Conservation (phyloP, 2,888 invertebrate species). For the Esperia sulphurella region DNA sequence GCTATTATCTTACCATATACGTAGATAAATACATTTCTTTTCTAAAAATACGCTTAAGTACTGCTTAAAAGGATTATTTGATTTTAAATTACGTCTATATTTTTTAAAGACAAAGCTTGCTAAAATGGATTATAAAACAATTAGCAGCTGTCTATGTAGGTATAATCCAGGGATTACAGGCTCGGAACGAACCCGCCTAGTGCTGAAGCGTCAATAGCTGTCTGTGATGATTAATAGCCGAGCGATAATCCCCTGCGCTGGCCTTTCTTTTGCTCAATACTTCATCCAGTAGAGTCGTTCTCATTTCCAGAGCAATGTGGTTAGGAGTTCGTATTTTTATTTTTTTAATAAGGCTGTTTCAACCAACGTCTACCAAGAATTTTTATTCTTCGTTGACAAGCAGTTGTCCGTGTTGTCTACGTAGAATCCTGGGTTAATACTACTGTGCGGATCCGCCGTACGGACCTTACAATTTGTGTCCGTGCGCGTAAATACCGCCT, state of each 20-base stretch:
- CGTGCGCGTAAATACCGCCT: too few relatives aligned
- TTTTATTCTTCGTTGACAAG: too few relatives aligned
- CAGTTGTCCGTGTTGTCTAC: too few relatives aligned
- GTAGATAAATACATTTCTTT: too few relatives aligned
- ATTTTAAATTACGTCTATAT: too few relatives aligned
- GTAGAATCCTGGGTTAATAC: too few relatives aligned
- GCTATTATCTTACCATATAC: too few relatives aligned
- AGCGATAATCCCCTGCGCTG: constrained; percentile 44
- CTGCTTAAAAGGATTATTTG: too few relatives aligned
- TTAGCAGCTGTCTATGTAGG: constrained; percentile 18
- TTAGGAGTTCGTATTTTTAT: not conserved
- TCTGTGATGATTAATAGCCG: constrained; percentile 56
- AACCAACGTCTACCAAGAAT: too few relatives aligned
- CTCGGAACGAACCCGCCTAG: constrained; percentile 30
- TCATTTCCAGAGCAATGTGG: not conserved
- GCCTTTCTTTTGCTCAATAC: constrained; percentile 38
- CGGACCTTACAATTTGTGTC: too few relatives aligned
- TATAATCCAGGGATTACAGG: constrained; percentile 45
- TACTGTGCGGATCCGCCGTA: too few relatives aligned
- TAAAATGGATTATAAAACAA: constrained; percentile 18
- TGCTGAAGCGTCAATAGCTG: constrained; percentile 45
- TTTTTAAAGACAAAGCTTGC: not conserved
- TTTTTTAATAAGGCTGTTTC: not conserved
- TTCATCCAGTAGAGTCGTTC: constrained; percentile 4
- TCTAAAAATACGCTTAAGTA: too few relatives aligned